Evolutionary conservation across 2,888 invertebrate species (phyloP), one percentile per base, ranked within the genome.

Genomic region (Dimorphilus gyrociliatus): DNA sequence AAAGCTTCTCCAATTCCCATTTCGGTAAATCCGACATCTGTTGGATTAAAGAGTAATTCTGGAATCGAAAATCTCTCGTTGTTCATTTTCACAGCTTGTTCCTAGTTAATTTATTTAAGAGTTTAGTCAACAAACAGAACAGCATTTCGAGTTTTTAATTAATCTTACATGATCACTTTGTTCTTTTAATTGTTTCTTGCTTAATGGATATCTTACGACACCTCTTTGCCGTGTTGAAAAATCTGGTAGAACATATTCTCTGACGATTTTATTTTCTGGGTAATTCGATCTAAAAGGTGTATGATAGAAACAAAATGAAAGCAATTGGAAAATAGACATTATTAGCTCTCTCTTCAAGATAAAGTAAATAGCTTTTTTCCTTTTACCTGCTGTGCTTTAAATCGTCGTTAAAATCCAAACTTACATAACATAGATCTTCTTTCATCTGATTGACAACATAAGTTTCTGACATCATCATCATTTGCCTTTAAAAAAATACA

Each of bases 401-500:
- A 46, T 90, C 88, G 14, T 66, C 65, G 48, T 72, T 72, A 49
- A 88, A 85, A 54, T 92, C 70, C 42, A 72, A 69, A 0, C 90
- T 78, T 0, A 94, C 85, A 66, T 76, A 97, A 57, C 94, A 94
- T 0, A 81, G 75, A 57, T 97, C 94, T 64, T 99, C 97, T 61
- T 99, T 99, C 1, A 79, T 81, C 66, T 97, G 92, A 64, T 97
- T 97, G 27, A 97, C 85, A 0, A 97, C 88, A 64, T 81, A 88
- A 0, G 90, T 88, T 63, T 97, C 97, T 56, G 94, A 92, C 85
- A 92, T 86, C 0, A 99, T 90, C 67, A 97, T 85, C 25, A 94
- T 64, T 55, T 94, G 92, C 24, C 78, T 69, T 45, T n/a, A 50
- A 44, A 14, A 12, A 14, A 25, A 7, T 12, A 25, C 25, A 25